Evolutionary conservation across 2,113 vertebrate genomes (phyloP), one percentile per base, ranked within the genome.

Genomic region (Thamnaconus septentrionalis): DNA sequence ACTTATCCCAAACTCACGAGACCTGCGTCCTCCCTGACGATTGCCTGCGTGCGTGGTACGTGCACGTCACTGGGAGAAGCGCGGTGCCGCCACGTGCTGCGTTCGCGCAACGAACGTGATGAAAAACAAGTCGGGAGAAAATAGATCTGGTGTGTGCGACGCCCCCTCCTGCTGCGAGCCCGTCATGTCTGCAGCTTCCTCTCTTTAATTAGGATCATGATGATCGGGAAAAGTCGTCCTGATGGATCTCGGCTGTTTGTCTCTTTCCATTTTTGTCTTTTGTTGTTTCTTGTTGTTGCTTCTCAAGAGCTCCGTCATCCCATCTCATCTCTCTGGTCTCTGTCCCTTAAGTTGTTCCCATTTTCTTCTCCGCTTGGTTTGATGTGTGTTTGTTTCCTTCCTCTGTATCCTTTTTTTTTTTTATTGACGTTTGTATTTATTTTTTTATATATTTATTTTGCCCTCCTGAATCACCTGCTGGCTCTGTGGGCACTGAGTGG

Each of bases 401-500:
- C 18, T 31, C 18, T 31, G 18, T 1, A 31, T 31, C 3, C 7
- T 48, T 53, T 31, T 31, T 31, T 31, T 31, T 31, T 31, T 31
- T 31, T 31, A 31, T 31, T 31, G 18, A 31, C 18, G 18, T 31
- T 31, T 31, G 18, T 31, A 31, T 31, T 31, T 31, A 31, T 31
- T 31, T 31, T 1, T 31, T 31, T 31, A 31, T 31, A 31, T 2
- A 61, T 47, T 31, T 12, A 12, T 11, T 57, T 42, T 44, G 6
- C 53, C 31, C 70, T 41, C 31, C 49, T 76, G 53, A 49, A 9
- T 66, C 39, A 7, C 52, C 10, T n/a, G 56, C 5, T 59, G 7
- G 64, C 67, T 70, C 66, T 59, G 52, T 65, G 71, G 57, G n/a
- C 63, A 18, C 41, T 18, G 64, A 52, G 39, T 8, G 56, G 57